Evolutionary conservation across 2,888 invertebrate species (phyloP), one percentile per base, ranked within the genome.

Genomic region (Orthonychiurus folsomi): DNA sequence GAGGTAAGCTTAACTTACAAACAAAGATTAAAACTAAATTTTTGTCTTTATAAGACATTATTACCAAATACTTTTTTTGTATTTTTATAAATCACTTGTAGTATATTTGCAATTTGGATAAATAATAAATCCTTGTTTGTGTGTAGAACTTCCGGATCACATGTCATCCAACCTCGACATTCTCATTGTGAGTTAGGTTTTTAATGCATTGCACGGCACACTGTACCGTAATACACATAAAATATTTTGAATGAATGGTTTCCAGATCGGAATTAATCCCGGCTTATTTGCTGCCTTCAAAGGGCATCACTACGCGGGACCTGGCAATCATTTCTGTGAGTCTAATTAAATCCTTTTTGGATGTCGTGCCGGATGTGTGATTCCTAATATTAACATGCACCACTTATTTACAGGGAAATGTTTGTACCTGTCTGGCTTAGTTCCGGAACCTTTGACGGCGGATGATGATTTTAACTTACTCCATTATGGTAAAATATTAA

Each of bases 281-380:
- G 95, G 96, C 1, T 81, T 95, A 75, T 93, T 93, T 80, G 95
- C 96, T 71, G 96, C 96, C 69, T 94, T 93, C 81, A 93, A 94
- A 79, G 95, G 95, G 1, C 96, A 96, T 80, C 95, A 97, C 80
- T 97, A 97, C 81, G 95, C 96, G 60, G 96, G 96, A 59, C 95
- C 95, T 55, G 96, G 96, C 55, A 97, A 97, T 81, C 97, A 97
- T 81, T 96, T 97, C 81, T 97, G 96, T 85, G 77, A 83, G 84
- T 81, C 56, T 27, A 25, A 27, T 9, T 12, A 52, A 52, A 56
- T 24, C 3, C 56, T 28, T 20, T 20, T 28, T 12, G 24, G 15
- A 48, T 21, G 50, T 5, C 5, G 24, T 55, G 53, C 26, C 15
- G n/a, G n/a, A 48, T 48, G 12, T 48, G 48, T 15, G n/a, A 15